Base-by-base conservation (phyloP, 2,888 invertebrate genomes). In the Drosophila seclusa region DNA sequence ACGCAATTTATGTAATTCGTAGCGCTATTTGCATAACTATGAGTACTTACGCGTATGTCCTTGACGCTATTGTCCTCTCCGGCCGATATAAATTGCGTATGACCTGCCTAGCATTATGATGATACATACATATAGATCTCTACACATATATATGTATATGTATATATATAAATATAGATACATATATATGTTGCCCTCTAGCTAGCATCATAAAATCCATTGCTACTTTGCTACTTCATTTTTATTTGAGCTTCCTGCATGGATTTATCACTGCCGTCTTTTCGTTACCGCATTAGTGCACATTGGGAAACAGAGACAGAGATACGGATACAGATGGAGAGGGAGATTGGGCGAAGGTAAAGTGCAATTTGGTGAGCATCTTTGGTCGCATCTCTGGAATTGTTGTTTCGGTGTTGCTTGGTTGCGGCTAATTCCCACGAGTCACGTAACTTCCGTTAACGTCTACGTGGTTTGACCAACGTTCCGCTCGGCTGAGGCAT, bases 1-100 rank as follows among this genome's bases (percentile, higher is more conserved):
- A 87, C 89, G 85, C 85, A 85, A 85, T 85, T 85, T 89, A 85
- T 85, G 82, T 89, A 87, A 89, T 89, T 89, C 85, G 75, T 84
- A 71, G 72, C 65, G 72, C 87, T 82, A 85, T 85, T 85, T 89
- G 85, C 85, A 85, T 85, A 85, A 85, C 85, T 81, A 76, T 83
- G 75, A 68, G 82, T 48, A 78, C 76, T 73, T 48, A 50, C 72
- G 71, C 77, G 64, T 45, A 42, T 70, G 70, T 69, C 70, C 68
- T 69, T 59, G 58, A 58, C 27, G 59, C 45, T 69, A 69, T 68
- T 68, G 58, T 42, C 58, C 16, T 27, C 58, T 36, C 10, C 29
- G 27, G 27, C 50, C 38, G 29, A 62, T 59, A 59, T 52, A 50
- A 55, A 65, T 73, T 60, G 16, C 45, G 59, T 55, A 29, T 31